Base-by-base conservation (phyloP, 2,797 vertebrate genomes). In the Chrysolophus pictus region DNA sequence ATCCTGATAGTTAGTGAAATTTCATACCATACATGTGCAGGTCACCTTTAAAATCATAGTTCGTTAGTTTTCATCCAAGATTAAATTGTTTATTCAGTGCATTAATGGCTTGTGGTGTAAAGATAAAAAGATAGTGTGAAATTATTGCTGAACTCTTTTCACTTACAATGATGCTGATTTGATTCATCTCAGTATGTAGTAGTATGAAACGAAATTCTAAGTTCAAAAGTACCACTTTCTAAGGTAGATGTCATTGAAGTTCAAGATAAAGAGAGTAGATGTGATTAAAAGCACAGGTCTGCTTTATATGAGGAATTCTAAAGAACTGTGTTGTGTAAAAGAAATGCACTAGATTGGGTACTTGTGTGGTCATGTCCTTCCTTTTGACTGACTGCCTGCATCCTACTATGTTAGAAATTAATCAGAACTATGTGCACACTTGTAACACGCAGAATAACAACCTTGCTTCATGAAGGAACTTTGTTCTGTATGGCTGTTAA, bases 31-130 rank as follows among this genome's bases (percentile, higher is more conserved):
- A 16, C 12, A 3, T 63, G 94, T 92, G 75, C 71, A 83, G 81
- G 72, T 95, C 95, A 94, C 94, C 90, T 96, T 94, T 91, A 91
- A 94, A 95, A 95, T 95, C 62, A 23, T 64, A 87, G 79, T 90
- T 95, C 64, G 46, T 97, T 96, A 87, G 79, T 91, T 93, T 91
- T 86, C 42, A 87, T 31, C 35, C n/a, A 67, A 79, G 79, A 87
- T 95, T 56, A 75, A 91, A 88, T 75, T 94, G 93, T 94, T 96
- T 96, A 72, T 94, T 96, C 78, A 63, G 62, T 88, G 62, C 81
- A 80, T 93, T 96, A 96, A 96, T 93, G 92, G 81, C 84, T 95
- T 77, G 62, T 89, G 37, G 68, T 83, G 51, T 33, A 62, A 78
- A 96, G 95, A 96, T 95, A 67, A 96, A 96, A 95, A 93, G 92